phyloP scores from a whole-genome alignment of 2,797 vertebrate species.

The Sternarchorhynchus goeldii region DNA sequence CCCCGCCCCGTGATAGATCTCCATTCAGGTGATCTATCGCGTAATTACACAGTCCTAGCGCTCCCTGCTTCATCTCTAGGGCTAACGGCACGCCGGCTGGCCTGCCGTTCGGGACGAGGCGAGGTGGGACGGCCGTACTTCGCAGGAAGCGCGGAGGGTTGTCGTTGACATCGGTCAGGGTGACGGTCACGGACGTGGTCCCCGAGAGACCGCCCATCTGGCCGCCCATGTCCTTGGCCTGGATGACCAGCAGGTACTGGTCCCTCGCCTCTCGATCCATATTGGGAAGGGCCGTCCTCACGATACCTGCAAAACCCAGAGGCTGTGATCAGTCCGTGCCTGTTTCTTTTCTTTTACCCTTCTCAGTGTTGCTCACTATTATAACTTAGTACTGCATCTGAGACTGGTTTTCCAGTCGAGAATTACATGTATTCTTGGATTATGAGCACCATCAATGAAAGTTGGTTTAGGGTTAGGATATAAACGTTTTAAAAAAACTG shows the following conservation, averaged over 20 bases:
- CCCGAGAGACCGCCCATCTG: slow-evolving; percentile 91
- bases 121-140: slow-evolving; percentile 69
- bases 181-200: slow-evolving; percentile 87
- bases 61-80: not conserved
- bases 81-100: slow-evolving; percentile 22
- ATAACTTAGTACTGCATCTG: no score
- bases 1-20: no score
- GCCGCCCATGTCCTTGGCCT: slow-evolving; percentile 94
- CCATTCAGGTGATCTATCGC: slow-evolving; percentile 27
- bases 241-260: slow-evolving; percentile 86
- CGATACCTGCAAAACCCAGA: slow-evolving; percentile 76
- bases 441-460: no score
- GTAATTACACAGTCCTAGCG: slow-evolving; percentile 23
- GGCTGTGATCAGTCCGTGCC: not conserved
- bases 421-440: no score
- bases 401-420: no score
- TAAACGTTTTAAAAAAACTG: no score
- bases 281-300: slow-evolving; percentile 87
- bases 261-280: slow-evolving; percentile 91
- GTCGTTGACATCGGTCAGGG: slow-evolving; percentile 88
- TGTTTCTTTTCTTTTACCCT: not conserved
- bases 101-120: not conserved
- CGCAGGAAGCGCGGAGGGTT: slow-evolving; percentile 87
- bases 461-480: no score
- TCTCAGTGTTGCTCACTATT: no score